These are phyloP conservation scores for Zootermopsis nevadensis DNA, from an alignment of 2,888 invertebrate species.

Conservation along the genomic window DNA sequence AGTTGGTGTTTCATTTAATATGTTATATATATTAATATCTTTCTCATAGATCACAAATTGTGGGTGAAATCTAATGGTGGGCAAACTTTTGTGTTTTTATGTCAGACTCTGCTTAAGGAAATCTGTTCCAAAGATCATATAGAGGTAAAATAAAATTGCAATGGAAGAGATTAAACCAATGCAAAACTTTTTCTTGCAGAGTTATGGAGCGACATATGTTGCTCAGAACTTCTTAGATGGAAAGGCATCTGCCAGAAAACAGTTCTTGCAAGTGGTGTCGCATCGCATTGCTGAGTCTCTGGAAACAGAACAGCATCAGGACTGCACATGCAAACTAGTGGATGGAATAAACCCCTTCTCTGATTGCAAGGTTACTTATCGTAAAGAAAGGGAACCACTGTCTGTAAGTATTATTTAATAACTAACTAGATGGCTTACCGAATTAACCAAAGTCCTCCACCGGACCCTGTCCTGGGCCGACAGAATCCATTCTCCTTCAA, in stretches of 20 bases:
- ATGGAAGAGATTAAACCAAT: background rate
- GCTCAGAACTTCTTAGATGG: constrained; percentile 69
- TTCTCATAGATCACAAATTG: too few relatives aligned
- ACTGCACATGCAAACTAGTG: constrained; percentile 60
- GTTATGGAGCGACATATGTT: constrained; percentile 75
- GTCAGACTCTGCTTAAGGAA: too few relatives aligned
- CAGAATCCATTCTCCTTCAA: too few relatives aligned
- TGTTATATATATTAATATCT: background rate
- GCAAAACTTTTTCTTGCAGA: constrained; percentile 61
- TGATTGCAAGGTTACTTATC: constrained; percentile 59
- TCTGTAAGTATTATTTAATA: background rate
- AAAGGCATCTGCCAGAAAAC: constrained; percentile 70
- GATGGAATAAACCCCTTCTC: constrained; percentile 58
- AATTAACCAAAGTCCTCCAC: too few relatives aligned
- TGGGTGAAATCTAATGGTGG: too few relatives aligned
- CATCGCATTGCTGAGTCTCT: constrained; percentile 60
- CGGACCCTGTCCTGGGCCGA: too few relatives aligned
- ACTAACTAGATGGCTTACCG: too few relatives aligned
- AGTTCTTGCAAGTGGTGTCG: constrained; percentile 68
- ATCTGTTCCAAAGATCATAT: too few relatives aligned
- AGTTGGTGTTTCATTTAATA: background rate
- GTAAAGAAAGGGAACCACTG: constrained; percentile 41
- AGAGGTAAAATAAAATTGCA: too few relatives aligned
- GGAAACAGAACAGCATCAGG: constrained; percentile 59
- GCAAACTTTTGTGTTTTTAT: too few relatives aligned